Conservation (phyloP, 1,140 invertebrate genomes). For the Asbolus verrucosus region DNA sequence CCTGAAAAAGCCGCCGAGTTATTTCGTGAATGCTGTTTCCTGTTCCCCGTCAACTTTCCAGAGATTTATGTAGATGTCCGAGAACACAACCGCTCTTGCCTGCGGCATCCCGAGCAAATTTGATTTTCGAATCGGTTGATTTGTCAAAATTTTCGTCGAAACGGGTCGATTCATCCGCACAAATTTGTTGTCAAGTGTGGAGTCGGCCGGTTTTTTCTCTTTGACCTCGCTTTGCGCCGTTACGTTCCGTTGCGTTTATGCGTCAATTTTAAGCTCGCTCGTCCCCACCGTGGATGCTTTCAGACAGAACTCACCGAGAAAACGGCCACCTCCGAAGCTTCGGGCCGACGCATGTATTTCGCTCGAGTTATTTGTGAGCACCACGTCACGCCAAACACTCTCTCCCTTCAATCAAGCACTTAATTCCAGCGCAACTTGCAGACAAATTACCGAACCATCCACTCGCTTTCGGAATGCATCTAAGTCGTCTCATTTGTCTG, state of each 20-base stretch:
- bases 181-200: too few relatives aligned
- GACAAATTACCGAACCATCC: conserved; percentile 55
- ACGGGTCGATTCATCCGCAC: background rate
- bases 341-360: conserved; percentile 39
- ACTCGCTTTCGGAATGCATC: conserved; percentile 36
- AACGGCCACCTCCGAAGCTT: background rate
- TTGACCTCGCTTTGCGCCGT: too few relatives aligned
- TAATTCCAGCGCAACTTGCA: conserved; percentile 55
- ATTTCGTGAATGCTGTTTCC: conserved; percentile 40
- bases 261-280: background rate
- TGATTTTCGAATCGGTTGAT: background rate
- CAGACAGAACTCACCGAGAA: background rate
- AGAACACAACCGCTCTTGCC: background rate
- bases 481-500: conserved; percentile 29
- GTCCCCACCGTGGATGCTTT: background rate
- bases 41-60: conserved; percentile 25
- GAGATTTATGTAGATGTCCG: conserved; percentile 24
- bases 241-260: too few relatives aligned
- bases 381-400: conserved; percentile 56
- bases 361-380: conserved; percentile 58
- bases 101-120: background rate
- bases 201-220: too few relatives aligned
- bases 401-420: conserved; percentile 58
- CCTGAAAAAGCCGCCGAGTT: conserved; percentile 23
- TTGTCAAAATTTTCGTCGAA: background rate